Evolutionary conservation across 2,888 invertebrate genomes (phyloP).

Genomic region (Nemapogon koenigi): DNA sequence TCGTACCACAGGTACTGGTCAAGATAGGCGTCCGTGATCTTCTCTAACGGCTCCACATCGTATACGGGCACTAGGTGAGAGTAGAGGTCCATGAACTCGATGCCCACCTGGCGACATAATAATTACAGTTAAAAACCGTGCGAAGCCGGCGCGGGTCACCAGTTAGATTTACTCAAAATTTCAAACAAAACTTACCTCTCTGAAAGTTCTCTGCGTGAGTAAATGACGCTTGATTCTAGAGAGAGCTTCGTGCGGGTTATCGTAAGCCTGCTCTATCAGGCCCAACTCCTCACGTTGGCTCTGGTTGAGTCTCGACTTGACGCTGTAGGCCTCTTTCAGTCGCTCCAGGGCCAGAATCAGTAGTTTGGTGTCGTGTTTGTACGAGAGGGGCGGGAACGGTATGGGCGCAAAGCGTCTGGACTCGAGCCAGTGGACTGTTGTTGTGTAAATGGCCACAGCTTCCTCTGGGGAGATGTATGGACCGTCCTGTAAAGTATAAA

Average conservation of each 20-base stretch:
- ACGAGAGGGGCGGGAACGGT: conserved; percentile 98
- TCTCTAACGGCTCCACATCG: conserved; percentile 98
- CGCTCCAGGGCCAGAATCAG: conserved; percentile 96
- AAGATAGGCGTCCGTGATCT: conserved; percentile 98
- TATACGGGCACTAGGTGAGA: conserved; percentile 98
- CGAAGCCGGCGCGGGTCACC: background rate
- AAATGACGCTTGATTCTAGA: conserved; percentile 99
- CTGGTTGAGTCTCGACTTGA: conserved; percentile 96
- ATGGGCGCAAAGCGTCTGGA: conserved; percentile 98
- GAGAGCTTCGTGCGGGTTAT: conserved; percentile 98
- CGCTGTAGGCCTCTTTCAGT: conserved; percentile 97
- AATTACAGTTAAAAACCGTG: background rate
- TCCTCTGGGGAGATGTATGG: conserved; percentile 99
- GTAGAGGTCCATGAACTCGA: conserved; percentile 99
- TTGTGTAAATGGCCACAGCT: conserved; percentile 99
- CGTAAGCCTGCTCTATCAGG: conserved; percentile 98
- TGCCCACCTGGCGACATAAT: conserved; percentile 74
- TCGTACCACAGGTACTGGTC: conserved; percentile 99
- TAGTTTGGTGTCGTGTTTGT: conserved; percentile 99
- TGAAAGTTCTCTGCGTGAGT: conserved; percentile 96
- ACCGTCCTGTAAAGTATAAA: conserved; percentile 78
- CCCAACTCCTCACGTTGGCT: conserved; percentile 98
- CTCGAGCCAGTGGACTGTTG: conserved; percentile 99
- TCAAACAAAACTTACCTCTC: conserved; percentile 72
- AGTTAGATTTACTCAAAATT: background rate